Base-by-base conservation (phyloP, 1,140 invertebrate genomes). In the Druon quercuslanigerum region DNA sequence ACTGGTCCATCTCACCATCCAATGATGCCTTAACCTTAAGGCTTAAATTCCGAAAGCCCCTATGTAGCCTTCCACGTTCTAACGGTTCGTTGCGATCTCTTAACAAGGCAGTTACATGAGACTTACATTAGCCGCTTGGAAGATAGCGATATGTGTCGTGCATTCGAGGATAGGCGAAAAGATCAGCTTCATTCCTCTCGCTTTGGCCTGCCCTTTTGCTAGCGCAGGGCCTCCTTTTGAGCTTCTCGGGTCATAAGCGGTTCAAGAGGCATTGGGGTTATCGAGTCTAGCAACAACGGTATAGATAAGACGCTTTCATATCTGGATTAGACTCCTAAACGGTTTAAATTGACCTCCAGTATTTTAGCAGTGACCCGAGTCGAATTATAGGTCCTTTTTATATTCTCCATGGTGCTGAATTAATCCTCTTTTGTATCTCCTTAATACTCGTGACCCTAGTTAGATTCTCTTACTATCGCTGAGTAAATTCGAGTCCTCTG, bases 71-170 rank as follows among this genome's bases (percentile, higher is more conserved):
- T 78, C 75, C 73, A 74, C 77, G 79, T 75, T 74, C 74, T 83
- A 81, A 83, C 82, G 82, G 82, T 83, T 79, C 74, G 77, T 46
- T 76, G 74, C 77, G 76, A 79, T 81, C 76, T 80, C 76, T 78
- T 82, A 66, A 80, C 78, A 54, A 80, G 74, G 72, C 76, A 75
- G 50, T 79, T 83, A 83, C 79, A 83, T 77, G 79, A 80, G 79
- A 81, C 78, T 83, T 83, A 83, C 82, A 81, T 83, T 83, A 81
- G 78, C 79, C 71, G 51, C 51, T 72, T 74, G 56, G 52, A 76
- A 79, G 82, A 81, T 83, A 81, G 82, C 79, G 82, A 78, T 81
- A 78, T 81, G 78, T 76, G 76, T 80, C 77, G 79, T 79, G 82
- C 82, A 72, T 76, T 7, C 25, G 25, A 40, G 60, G 60, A 66